Conservation (phyloP, 2,888 invertebrate genomes). For the Fragum fragum region DNA sequence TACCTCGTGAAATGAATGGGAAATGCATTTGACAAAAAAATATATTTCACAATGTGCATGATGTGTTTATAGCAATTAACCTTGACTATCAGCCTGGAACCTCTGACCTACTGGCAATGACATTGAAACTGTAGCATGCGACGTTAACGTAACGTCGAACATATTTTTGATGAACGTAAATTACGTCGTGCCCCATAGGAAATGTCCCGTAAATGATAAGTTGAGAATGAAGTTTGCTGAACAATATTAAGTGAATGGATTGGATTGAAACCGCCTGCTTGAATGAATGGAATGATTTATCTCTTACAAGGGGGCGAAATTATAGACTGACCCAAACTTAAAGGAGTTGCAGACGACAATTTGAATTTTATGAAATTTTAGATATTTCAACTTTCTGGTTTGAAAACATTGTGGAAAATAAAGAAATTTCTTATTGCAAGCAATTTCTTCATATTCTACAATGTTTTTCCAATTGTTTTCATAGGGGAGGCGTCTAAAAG, state of each 20-base stretch:
- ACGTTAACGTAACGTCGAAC: not conserved
- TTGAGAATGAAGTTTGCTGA: not conserved
- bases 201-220: not conserved
- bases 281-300: not conserved
- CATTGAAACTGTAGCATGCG: not conserved
- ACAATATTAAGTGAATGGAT: not conserved
- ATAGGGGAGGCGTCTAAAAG: no score
- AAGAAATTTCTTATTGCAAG: no score
- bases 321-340: no score
- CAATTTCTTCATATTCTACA: no score
- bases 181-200: not conserved
- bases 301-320: no score
- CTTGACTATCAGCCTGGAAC: not conserved
- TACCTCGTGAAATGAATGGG: not conserved
- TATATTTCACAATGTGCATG: not conserved
- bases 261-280: not conserved
- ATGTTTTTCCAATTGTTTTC: no score
- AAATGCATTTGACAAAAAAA: not conserved
- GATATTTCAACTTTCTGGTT: no score
- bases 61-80: not conserved
- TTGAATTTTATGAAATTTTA: no score
- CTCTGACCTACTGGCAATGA: conserved; percentile 1
- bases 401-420: no score
- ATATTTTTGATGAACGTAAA: not conserved
- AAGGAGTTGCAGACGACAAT: no score